phyloP scores from a whole-genome alignment of 1,140 invertebrate species.

The Sitodiplosis mosellana region DNA sequence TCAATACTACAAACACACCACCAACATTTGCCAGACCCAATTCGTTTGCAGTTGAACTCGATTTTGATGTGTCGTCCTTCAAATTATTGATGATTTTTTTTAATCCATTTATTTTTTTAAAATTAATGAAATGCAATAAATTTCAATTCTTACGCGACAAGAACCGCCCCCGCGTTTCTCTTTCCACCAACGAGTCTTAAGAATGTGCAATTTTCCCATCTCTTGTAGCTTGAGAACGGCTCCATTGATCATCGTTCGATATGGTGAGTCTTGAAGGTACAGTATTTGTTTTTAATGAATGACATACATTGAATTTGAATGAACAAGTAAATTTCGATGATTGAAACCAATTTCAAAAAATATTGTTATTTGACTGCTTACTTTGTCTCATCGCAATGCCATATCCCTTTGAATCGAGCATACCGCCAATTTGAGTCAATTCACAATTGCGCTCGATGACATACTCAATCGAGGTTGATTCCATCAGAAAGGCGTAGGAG shows the following conservation, averaged over 20 bases:
- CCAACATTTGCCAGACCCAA: slow-evolving; percentile 81
- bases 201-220: slow-evolving; percentile 72
- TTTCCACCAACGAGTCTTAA: slow-evolving; percentile 94
- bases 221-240: slow-evolving; percentile 85
- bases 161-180: slow-evolving; percentile 68
- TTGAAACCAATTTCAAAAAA: neutral
- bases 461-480: slow-evolving; percentile 84
- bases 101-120: neutral
- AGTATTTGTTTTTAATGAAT: neutral
- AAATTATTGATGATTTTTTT: too few relatives aligned
- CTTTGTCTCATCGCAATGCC: slow-evolving; percentile 84
- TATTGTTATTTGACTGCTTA: slow-evolving; percentile 23
- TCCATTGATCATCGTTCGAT: slow-evolving; percentile 67
- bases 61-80: slow-evolving; percentile 67
- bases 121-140: neutral
- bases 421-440: slow-evolving; percentile 72
- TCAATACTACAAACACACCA: slow-evolving; percentile 86
- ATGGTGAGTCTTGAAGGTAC: slow-evolving; percentile 54
- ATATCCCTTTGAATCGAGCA: slow-evolving; percentile 83
- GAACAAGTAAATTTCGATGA: neutral
- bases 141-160: slow-evolving; percentile 42
- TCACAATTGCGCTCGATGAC: slow-evolving; percentile 80
- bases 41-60: slow-evolving; percentile 65
- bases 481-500: slow-evolving; percentile 82
- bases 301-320: too few relatives aligned